phyloP scores from a whole-genome alignment of 2,113 vertebrate species.

The Alethe diademata region DNA sequence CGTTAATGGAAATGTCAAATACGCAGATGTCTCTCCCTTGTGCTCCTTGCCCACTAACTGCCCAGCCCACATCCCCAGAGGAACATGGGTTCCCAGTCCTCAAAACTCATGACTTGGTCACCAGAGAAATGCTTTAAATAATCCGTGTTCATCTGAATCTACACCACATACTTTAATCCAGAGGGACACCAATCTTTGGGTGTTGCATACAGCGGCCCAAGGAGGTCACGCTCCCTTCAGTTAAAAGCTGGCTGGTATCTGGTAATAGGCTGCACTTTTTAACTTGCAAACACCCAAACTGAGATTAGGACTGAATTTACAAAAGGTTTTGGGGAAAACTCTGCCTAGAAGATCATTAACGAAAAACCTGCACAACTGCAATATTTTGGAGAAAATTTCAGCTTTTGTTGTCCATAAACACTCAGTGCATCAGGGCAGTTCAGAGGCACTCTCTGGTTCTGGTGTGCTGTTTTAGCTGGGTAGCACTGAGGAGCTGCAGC shows the following conservation, averaged over 20 bases:
- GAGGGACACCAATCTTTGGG: background rate
- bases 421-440: background rate
- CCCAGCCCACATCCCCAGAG: background rate
- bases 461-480: background rate
- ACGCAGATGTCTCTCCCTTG: background rate
- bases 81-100: background rate
- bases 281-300: background rate
- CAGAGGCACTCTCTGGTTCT: background rate
- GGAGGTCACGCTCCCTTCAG: background rate
- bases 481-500: background rate
- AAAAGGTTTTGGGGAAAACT: background rate
- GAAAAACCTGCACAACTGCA: background rate
- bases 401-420: background rate
- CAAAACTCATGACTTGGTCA: background rate
- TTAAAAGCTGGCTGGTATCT: background rate
- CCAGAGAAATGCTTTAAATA: background rate
- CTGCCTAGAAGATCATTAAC: background rate
- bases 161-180: background rate
- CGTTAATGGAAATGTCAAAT: background rate
- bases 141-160: background rate
- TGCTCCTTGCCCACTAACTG: background rate
- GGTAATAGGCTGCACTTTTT: background rate
- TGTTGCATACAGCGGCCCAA: rapidly evolving
- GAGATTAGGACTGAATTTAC: background rate
- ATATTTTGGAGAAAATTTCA: background rate